Conservation (phyloP, 2,888 invertebrate genomes). For the Drosophila buzzatii region DNA sequence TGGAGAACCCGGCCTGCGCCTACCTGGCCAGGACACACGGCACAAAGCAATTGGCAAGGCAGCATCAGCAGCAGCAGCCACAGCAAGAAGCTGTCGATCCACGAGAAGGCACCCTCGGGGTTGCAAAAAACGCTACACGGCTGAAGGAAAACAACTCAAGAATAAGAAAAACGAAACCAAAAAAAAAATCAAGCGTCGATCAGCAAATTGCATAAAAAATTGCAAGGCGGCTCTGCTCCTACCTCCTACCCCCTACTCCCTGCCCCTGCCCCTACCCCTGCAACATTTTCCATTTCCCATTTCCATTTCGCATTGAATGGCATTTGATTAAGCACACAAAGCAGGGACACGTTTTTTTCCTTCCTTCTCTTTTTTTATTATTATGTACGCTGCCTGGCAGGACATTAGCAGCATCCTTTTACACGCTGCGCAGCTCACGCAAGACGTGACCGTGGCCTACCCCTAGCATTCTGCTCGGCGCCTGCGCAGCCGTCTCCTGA, state of each 20-base stretch:
- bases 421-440: constrained; percentile 47
- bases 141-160: constrained; percentile 22
- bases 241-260: neutral
- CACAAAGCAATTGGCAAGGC: constrained; percentile 39
- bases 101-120: constrained; percentile 55
- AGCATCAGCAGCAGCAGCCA: constrained; percentile 1
- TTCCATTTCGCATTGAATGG: constrained; percentile 48
- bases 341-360: constrained; percentile 39
- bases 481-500: constrained; percentile 67
- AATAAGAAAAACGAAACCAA: constrained; percentile 28
- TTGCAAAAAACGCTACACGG: constrained; percentile 41
- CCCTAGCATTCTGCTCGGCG: constrained; percentile 45
- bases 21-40: constrained; percentile 60
- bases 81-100: constrained; percentile 37
- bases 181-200: constrained; percentile 51
- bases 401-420: constrained; percentile 84
- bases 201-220: constrained; percentile 77
- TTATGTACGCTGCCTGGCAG: constrained; percentile 41
- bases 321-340: constrained; percentile 73
- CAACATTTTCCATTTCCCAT: constrained; percentile 13
- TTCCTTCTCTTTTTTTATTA: constrained; percentile 7
- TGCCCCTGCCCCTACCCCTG: neutral
- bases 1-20: constrained; percentile 26
- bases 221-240: constrained; percentile 48
- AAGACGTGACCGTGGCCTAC: constrained; percentile 44